These are phyloP conservation scores for Chymomyza amoena DNA, from an alignment of 2,888 invertebrate species.

Conservation along the genomic window DNA sequence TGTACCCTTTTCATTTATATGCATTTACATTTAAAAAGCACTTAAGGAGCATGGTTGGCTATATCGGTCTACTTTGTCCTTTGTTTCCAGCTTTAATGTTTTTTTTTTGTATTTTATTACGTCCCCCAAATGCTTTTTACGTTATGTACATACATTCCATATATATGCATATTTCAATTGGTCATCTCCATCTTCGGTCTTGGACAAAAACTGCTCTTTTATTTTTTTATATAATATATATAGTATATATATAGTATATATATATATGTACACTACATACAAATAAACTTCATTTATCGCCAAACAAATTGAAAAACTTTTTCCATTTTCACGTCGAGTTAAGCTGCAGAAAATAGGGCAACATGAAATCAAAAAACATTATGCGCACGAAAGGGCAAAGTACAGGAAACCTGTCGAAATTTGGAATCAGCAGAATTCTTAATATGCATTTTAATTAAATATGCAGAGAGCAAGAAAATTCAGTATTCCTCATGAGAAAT, in stretches of 20 bases:
- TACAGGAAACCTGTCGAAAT: slow-evolving; percentile 45
- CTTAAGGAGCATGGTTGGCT: background rate
- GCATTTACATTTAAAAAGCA: background rate
- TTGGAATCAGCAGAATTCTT: slow-evolving; percentile 24
- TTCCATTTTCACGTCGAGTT: slow-evolving; percentile 57
- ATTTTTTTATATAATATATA: background rate
- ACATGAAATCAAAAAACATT: slow-evolving; percentile 17
- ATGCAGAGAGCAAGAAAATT: slow-evolving; percentile 18
- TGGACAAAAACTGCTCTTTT: background rate
- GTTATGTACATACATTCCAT: background rate
- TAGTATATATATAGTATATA: too few species aligned
- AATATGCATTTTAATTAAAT: slow-evolving; percentile 63
- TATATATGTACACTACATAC: slow-evolving; percentile 1
- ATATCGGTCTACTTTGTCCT: background rate
- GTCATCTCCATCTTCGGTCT: background rate
- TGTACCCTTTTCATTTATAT: background rate
- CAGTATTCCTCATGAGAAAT: background rate
- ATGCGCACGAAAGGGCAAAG: slow-evolving; percentile 31
- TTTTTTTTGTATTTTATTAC: background rate
- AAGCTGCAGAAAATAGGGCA: slow-evolving; percentile 45
- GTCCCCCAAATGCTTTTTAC: background rate
- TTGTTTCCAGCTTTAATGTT: background rate
- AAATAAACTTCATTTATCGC: slow-evolving; percentile 64
- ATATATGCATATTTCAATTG: background rate
- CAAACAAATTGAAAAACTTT: slow-evolving; percentile 69